Percentiles rank a stretch among this genome's conserved stretches.
Evolutionary conservation across 2,888 invertebrate genomes (phyloP).

Genomic region (Candidula unifasciata): DNA sequence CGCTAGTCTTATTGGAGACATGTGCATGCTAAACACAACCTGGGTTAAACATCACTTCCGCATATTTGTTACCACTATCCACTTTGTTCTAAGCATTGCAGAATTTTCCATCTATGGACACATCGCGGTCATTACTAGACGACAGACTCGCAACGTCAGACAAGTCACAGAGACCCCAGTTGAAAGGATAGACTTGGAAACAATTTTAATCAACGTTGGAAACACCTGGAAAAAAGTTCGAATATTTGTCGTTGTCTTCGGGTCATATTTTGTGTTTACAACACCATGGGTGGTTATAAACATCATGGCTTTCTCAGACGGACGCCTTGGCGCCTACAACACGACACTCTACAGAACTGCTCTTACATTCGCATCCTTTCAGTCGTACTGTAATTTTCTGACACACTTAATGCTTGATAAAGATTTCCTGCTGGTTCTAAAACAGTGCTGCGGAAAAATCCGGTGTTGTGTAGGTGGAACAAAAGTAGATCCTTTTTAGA

Average conservation of each 20-base stretch:
- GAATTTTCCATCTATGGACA: neutral
- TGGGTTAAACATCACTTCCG: neutral
- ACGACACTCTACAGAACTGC: neutral
- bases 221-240: neutral
- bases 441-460: neutral
- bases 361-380: neutral
- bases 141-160: neutral
- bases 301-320: neutral
- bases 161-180: neutral
- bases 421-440: neutral
- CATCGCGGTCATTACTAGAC: neutral
- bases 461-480: neutral
- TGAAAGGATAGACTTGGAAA: neutral
- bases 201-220: neutral
- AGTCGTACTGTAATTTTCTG: neutral
- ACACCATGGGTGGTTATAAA: neutral
- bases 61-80: neutral
- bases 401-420: neutral
- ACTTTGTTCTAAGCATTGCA: neutral
- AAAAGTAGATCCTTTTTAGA: neutral
- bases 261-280: neutral
- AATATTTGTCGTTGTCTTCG: slow-evolving; percentile 13
- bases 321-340: neutral
- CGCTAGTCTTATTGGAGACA: neutral
- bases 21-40: neutral